These are phyloP conservation scores for Phrynosoma platyrhinos DNA, from an alignment of 2,113 vertebrate species.

Conservation along the genomic window DNA sequence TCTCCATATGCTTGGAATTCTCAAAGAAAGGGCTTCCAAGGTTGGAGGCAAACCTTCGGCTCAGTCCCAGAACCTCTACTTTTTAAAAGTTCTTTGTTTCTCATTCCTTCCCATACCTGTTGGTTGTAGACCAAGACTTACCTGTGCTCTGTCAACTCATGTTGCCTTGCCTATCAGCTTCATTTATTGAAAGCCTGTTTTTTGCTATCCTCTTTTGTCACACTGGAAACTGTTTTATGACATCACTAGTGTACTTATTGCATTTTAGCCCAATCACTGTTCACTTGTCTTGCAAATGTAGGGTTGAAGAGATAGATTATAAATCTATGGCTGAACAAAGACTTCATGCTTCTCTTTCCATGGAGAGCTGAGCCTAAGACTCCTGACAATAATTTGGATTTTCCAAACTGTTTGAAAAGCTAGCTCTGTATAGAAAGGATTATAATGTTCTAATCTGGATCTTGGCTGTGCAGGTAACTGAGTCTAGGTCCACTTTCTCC, in stretches of 20 bases:
- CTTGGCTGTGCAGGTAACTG: not conserved
- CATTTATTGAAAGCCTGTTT: not conserved
- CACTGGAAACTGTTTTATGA: slow-evolving; percentile 22
- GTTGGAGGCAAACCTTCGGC: not conserved
- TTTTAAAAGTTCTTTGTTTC: not conserved
- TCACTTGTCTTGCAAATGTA: not conserved
- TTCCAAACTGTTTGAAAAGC: not conserved
- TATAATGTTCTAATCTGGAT: not conserved
- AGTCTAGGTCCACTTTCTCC: not conserved
- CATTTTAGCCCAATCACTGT: not conserved
- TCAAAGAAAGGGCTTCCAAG: not conserved
- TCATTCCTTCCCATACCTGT: not conserved
- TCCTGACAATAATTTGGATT: not conserved
- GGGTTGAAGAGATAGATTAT: not conserved
- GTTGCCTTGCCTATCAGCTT: not conserved
- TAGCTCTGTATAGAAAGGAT: not conserved
- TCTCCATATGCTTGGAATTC: not conserved
- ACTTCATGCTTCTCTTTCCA: not conserved
- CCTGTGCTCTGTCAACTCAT: slow-evolving; percentile 1
- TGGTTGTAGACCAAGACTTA: not conserved
- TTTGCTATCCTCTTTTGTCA: not conserved
- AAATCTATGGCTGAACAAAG: not conserved
- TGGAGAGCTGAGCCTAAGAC: not conserved
- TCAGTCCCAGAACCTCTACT: too few species aligned
- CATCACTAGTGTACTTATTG: slow-evolving; percentile 18